Percentiles rank a stretch among this genome's conserved stretches.
Evolutionary conservation across 2,113 vertebrate species (phyloP).

Genomic region (Crotalus tigris): DNA sequence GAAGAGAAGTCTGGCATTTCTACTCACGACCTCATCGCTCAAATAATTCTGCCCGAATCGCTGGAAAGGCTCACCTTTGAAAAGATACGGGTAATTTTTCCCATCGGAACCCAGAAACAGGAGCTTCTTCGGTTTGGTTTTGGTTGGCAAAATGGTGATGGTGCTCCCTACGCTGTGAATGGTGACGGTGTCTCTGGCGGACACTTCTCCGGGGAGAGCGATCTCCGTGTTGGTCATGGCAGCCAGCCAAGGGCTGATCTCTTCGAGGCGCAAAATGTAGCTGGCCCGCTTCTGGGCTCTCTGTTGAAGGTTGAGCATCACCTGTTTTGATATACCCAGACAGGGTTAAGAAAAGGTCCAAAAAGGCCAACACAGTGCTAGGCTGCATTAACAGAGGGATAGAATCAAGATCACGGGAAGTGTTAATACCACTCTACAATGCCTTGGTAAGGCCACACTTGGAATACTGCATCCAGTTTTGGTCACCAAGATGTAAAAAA

Average conservation of each 20-base stretch:
- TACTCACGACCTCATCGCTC: no score
- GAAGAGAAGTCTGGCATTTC: neutral
- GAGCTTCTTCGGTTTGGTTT: slow-evolving; percentile 98
- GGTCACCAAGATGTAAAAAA: no score
- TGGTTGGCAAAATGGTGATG: slow-evolving; percentile 95
- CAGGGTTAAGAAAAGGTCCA: neutral
- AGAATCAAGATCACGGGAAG: no score
- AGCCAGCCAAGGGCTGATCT: slow-evolving; percentile 93
- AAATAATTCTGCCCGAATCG: neutral
- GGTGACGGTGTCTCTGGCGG: slow-evolving; percentile 89
- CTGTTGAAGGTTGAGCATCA: slow-evolving; percentile 96
- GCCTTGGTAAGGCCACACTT: no score
- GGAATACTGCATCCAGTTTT: no score
- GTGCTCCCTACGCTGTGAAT: slow-evolving; percentile 94
- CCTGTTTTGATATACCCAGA: slow-evolving; percentile 63
- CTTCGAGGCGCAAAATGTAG: slow-evolving; percentile 88
- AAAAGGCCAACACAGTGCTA: no score
- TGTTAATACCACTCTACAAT: no score
- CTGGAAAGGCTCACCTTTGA: slow-evolving; percentile 81
- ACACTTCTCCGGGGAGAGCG: slow-evolving; percentile 92
- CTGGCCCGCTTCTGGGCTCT: slow-evolving; percentile 94
- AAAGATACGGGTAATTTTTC: slow-evolving; percentile 93
- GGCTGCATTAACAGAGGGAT: no score
- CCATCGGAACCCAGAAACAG: slow-evolving; percentile 95
- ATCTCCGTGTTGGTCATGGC: slow-evolving; percentile 92